Evolutionary conservation across 2,113 vertebrate species (phyloP), one percentile per base, ranked within the genome.

Genomic region (Callaeas wilsoni): DNA sequence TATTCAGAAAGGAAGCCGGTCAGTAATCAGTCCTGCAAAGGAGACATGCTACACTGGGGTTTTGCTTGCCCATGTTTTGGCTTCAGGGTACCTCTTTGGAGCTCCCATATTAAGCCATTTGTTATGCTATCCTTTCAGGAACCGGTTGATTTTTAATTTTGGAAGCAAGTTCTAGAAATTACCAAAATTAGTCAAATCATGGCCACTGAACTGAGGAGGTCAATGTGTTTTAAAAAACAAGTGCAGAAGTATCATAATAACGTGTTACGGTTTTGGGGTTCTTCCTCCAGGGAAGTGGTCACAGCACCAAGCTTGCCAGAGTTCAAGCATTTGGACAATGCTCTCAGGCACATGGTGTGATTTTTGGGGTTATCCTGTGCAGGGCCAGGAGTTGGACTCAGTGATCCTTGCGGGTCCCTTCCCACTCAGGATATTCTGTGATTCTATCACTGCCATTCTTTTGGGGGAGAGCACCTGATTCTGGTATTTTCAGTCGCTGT

Each of bases 291-390:
- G n/a, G 30, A 68, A 60, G 29, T 46, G 23, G 29, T 60, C 39
- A 53, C 0, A 0, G 20, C 20, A 53, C 46, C 17, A 60, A 53
- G 20, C n/a, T 26, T 39, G 30, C n/a, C n/a, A 60, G 29, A 46
- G n/a, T 82, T 82, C 29, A 60, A 53, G 46, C 20, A 30, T 68
- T 76, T 62, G 47, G 41, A 55, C 53, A 62, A 32, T 41, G 55
- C 47, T 76, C 17, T 68, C 46, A 47, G 46, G 16, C 39, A 53
- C 20, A 19, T 7, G 8, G 14, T 62, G 16, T 47, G 62, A 68
- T 82, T 62, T 89, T 46, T 60, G 47, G 35, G 13, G 16, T 47
- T 68, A 23, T 75, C 47, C n/a, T 47, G 39, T 82, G 39, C 46
- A 35, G 26, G 53, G n/a, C 46, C 46, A 68, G 25, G 29, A 76